Evolutionary conservation across 2,888 invertebrate genomes (phyloP), one percentile per base, ranked within the genome.

Genomic region (Ophion slaviceki): DNA sequence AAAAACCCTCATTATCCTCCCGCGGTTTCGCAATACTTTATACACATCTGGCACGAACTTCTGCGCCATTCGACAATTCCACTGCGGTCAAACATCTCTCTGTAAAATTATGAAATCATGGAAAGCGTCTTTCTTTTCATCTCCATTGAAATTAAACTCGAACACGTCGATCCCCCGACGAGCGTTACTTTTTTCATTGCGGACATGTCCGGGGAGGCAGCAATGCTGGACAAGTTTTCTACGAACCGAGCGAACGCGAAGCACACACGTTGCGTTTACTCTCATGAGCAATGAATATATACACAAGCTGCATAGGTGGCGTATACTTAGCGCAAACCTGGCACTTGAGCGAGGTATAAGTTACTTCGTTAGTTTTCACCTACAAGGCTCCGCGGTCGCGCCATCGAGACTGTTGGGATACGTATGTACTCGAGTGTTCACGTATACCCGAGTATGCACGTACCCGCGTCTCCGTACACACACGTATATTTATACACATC

Each of bases 341-440:
- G 64, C 64, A 76, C 75, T 66, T 64, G 64, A 47, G 75, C 70
- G 57, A 84, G 82, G 85, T 86, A 86, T 87, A 88, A 87, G 85
- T 87, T 87, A 87, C 87, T 84, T 86, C 81, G 87, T 87, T 87
- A 85, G 84, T 85, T 87, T 88, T 87, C 87, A 84, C 86, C 86
- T 77, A 87, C 82, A 75, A 82, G 85, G 76, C 79, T 82, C 53
- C 78, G 86, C 82, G 87, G 80, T 87, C 87, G 75, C 87, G 53
- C 53, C 84, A 88, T 84, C 84, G 85, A 87, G 86, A 70, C 75
- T 80, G 74, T 53, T 53, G 53, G 75, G 78, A 68, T 74, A 57
- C 59, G 32, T 64, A 40, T 20, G 40, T 8, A 40, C 70, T 53
- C 53, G 70, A 53, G 45, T 53, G 32, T 53, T 8, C 53, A 8